A percentile compares a stretch with the other conserved stretches of the same genome.
Conservation (phyloP, 30 jellyfish, hydroid and myxozoan genomes). For the Euphysa ruthae region DNA sequence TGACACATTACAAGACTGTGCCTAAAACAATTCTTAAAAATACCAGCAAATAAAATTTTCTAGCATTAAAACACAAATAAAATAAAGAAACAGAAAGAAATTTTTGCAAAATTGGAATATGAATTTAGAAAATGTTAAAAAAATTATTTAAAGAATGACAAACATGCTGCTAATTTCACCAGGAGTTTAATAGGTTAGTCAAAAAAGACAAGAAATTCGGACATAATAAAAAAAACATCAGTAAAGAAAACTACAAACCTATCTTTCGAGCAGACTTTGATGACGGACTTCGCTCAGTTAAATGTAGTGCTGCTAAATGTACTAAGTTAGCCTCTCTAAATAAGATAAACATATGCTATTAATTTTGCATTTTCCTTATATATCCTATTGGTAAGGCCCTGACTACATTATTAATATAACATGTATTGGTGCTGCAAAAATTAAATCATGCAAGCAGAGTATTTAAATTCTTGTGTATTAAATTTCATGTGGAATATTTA, state of each 20-base stretch:
- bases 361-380: no score
- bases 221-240: not conserved
- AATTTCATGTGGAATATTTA: no score
- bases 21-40: no score
- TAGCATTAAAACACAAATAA: no score
- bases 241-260: slow-evolving; percentile 24
- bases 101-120: no score
- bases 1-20: no score
- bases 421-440: not conserved
- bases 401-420: not conserved
- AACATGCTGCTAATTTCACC: not conserved
- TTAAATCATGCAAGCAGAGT: no score
- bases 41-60: no score
- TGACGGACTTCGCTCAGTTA: slow-evolving; percentile 45
- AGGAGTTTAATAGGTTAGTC: not conserved
- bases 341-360: not conserved
- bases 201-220: not conserved
- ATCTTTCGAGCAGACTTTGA: slow-evolving; percentile 39
- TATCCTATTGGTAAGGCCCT: not conserved
- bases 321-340: slow-evolving; percentile 55
- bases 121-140: not conserved
- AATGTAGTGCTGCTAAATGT: slow-evolving; percentile 64
- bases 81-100: no score
- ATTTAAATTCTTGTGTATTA: no score
- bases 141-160: not conserved